These are phyloP conservation scores for Ferdinandea cuprea DNA, from an alignment of 2,888 invertebrate genomes.

Conservation along the genomic window DNA sequence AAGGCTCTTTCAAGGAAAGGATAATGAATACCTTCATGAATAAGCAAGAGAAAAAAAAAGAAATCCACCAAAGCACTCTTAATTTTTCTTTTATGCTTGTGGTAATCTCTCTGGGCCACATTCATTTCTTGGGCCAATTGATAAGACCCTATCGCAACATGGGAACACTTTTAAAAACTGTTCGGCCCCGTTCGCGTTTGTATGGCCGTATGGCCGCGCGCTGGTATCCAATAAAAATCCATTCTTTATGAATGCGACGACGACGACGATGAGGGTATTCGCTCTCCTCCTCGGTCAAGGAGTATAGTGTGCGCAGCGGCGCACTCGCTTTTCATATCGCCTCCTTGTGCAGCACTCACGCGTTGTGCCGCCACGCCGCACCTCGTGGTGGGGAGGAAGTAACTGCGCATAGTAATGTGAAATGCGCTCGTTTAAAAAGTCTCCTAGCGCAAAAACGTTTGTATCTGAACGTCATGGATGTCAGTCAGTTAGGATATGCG, in stretches of 20 bases:
- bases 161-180: slow-evolving; percentile 74
- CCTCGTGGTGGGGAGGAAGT: slow-evolving; percentile 23
- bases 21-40: slow-evolving; percentile 39
- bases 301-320: slow-evolving; percentile 43
- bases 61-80: slow-evolving; percentile 55
- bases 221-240: slow-evolving; percentile 67
- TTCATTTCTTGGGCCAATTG: slow-evolving; percentile 71
- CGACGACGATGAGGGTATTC: slow-evolving; percentile 46
- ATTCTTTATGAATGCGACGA: slow-evolving; percentile 71
- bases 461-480: slow-evolving; percentile 73
- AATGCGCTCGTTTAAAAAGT: slow-evolving; percentile 71
- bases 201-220: slow-evolving; percentile 42
- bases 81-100: slow-evolving; percentile 62
- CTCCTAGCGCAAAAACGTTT: slow-evolving; percentile 71
- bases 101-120: slow-evolving; percentile 73
- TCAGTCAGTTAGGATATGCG: slow-evolving; percentile 74
- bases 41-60: slow-evolving; percentile 7
- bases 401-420: slow-evolving; percentile 72
- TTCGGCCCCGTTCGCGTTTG: slow-evolving; percentile 51
- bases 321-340: slow-evolving; percentile 73
- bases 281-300: neutral
- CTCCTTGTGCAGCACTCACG: slow-evolving; percentile 68
- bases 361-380: slow-evolving; percentile 10
- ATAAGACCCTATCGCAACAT: slow-evolving; percentile 74
- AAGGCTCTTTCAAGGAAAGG: slow-evolving; percentile 20